phyloP scores from a whole-genome alignment of 2,113 vertebrate species.

The Sarotherodon lohbergeri region DNA sequence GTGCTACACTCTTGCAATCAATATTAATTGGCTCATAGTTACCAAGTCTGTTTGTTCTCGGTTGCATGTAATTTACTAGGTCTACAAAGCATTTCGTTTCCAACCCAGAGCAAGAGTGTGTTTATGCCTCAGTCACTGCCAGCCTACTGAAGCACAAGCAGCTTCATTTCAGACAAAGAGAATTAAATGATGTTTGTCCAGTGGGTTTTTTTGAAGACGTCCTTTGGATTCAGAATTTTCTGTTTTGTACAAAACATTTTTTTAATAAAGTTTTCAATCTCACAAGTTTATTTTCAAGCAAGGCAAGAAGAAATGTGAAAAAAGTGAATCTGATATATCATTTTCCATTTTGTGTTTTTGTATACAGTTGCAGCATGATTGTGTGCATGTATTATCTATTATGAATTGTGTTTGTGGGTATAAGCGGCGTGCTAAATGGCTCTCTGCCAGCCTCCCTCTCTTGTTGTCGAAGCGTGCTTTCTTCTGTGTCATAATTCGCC shows the following conservation, averaged over 20 bases:
- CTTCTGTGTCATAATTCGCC: neutral
- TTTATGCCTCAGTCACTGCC: neutral
- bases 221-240: neutral
- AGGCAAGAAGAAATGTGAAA: neutral
- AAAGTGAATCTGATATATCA: neutral
- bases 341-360: neutral
- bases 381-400: neutral
- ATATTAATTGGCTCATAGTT: slow-evolving; percentile 23
- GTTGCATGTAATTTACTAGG: neutral
- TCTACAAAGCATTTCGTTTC: slow-evolving; percentile 16
- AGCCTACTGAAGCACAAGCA: neutral
- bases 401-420: neutral
- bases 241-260: neutral
- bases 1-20: neutral
- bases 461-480: neutral
- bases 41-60: slow-evolving; percentile 37
- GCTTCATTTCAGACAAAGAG: neutral
- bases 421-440: neutral
- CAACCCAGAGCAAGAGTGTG: neutral
- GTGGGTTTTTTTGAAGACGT: neutral
- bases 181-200: neutral
- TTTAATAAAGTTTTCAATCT: neutral
- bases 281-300: neutral
- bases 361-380: neutral
- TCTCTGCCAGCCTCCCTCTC: neutral